These are phyloP conservation scores for Maccullochella peelii DNA, from an alignment of 2,113 vertebrate genomes.

Conservation along the genomic window DNA sequence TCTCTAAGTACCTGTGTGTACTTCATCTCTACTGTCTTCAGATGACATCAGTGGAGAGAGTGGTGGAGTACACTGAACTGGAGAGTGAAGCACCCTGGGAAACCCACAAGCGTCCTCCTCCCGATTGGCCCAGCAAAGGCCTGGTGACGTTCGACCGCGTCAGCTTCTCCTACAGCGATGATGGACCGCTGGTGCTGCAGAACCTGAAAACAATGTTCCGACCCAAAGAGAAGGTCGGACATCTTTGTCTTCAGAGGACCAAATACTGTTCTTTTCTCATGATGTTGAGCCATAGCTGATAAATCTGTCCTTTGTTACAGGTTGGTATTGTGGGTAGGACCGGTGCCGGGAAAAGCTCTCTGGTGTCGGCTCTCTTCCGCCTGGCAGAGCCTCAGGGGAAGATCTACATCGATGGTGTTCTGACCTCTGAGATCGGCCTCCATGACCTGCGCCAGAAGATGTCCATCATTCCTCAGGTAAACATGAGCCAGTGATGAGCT, in stretches of 20 bases:
- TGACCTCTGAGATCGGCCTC: conserved; percentile 93
- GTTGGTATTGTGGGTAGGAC: conserved; percentile 96
- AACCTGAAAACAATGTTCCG: conserved; percentile 89
- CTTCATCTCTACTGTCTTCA: conserved; percentile 56
- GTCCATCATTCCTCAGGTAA: conserved; percentile 98
- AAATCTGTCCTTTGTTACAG: conserved; percentile 71
- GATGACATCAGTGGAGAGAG: conserved; percentile 98
- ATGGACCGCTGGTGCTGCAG: conserved; percentile 89
- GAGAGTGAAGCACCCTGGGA: conserved; percentile 96
- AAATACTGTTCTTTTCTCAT: not conserved
- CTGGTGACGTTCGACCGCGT: conserved; percentile 91
- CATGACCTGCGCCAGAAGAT: conserved; percentile 95
- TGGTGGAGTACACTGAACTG: conserved; percentile 93
- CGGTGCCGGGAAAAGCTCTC: conserved; percentile 94
- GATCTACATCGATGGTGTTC: conserved; percentile 92
- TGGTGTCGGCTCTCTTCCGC: conserved; percentile 95
- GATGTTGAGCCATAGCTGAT: not conserved
- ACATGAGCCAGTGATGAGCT: too few species aligned
- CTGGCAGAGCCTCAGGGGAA: conserved; percentile 92
- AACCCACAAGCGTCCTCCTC: conserved; percentile 86
- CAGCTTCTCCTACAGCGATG: conserved; percentile 90
- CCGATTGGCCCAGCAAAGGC: conserved; percentile 91
- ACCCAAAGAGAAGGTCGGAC: conserved; percentile 90
- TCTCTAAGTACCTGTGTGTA: not conserved
- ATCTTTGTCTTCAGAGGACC: not conserved